These are phyloP conservation scores for Bedellia somnulentella DNA, from an alignment of 2,888 invertebrate species.

Conservation along the genomic window DNA sequence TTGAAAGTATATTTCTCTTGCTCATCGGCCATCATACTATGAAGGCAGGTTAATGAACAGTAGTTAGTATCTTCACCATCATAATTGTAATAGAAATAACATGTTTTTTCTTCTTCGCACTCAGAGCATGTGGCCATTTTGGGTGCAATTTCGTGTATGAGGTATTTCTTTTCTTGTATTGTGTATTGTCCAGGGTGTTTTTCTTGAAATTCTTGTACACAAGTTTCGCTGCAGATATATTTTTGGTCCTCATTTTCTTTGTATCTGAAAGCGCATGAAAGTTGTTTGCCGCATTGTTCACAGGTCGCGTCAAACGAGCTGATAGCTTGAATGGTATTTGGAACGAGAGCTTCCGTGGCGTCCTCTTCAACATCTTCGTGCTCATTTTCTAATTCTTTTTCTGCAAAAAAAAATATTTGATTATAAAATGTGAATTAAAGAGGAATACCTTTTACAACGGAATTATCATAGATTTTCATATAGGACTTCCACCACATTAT, in stretches of 20 bases:
- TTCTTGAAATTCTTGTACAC: slow-evolving; percentile 42
- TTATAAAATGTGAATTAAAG: too few species aligned
- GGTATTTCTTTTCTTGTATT: slow-evolving; percentile 31
- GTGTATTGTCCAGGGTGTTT: slow-evolving; percentile 28
- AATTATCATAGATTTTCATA: too few species aligned
- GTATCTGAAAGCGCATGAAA: slow-evolving; percentile 30
- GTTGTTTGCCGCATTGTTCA: slow-evolving; percentile 35
- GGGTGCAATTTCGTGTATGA: slow-evolving; percentile 38
- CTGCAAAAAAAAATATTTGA: too few species aligned
- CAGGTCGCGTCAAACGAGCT: slow-evolving; percentile 34
- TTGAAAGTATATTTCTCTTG: slow-evolving; percentile 57
- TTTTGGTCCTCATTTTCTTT: slow-evolving; percentile 23
- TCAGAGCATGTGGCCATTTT: slow-evolving; percentile 30
- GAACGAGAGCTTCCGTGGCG: slow-evolving; percentile 21
- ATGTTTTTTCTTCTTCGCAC: slow-evolving; percentile 40
- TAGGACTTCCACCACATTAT: too few species aligned
- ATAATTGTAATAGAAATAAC: slow-evolving; percentile 46
- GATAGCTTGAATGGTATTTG: slow-evolving; percentile 40
- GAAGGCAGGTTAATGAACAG: slow-evolving; percentile 56
- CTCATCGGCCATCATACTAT: slow-evolving; percentile 55
- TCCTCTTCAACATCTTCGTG: slow-evolving; percentile 42
- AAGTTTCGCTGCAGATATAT: slow-evolving; percentile 49
- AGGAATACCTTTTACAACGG: too few species aligned
- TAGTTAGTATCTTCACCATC: slow-evolving; percentile 50
- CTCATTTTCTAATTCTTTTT: slow-evolving; percentile 51